Evolutionary conservation across 2,113 vertebrate genomes (phyloP), one percentile per base, ranked within the genome.

Genomic region (Greenwoodochromis staneri): DNA sequence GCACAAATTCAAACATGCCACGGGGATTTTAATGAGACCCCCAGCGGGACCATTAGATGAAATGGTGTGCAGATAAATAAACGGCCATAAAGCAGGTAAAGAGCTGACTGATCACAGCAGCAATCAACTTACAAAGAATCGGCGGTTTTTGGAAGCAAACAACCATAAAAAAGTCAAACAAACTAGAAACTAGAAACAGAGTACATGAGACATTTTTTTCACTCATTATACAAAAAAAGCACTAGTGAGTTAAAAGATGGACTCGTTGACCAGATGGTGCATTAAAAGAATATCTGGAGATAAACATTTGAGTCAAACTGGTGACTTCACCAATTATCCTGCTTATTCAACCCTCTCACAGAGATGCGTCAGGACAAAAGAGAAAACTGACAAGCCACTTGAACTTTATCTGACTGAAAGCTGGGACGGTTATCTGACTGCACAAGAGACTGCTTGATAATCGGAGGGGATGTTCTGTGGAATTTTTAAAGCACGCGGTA

Each of bases 11-110:
- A 8, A 81, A 59, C 86, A 90, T 42, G 81, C 38, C 76, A 81
- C 42, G 4, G 49, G 61, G 27, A 31, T 89, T 92, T 90, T 86
- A 90, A 92, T 91, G 87, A 84, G 66, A 40, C 1, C 27, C 82
- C 51, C 63, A 85, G 78, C 9, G 2, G 83, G 69, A 63, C n/a
- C 82, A 69, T 5, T 49, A 49, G 42, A 76, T 76, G 24, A 12
- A 76, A 49, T 51, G 45, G 17, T 78, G 73, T 78, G 73, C 27
- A 31, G 45, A 34, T 31, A 78, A 78, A 49, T 49, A 49, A 78
- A 29, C 4, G 2, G 10, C 17, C 10, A 34, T 19, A 78, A 78
- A 51, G 45, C 27, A 78, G 73, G 27, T 34, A 78, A 47, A 78
- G 16, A 78, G 73, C 73, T n/a, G 27, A 78, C 27, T 51, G 21